Evolutionary conservation across 2,797 vertebrate genomes (phyloP), one percentile per base, ranked within the genome.

Genomic region (Leptatherina wallacei): DNA sequence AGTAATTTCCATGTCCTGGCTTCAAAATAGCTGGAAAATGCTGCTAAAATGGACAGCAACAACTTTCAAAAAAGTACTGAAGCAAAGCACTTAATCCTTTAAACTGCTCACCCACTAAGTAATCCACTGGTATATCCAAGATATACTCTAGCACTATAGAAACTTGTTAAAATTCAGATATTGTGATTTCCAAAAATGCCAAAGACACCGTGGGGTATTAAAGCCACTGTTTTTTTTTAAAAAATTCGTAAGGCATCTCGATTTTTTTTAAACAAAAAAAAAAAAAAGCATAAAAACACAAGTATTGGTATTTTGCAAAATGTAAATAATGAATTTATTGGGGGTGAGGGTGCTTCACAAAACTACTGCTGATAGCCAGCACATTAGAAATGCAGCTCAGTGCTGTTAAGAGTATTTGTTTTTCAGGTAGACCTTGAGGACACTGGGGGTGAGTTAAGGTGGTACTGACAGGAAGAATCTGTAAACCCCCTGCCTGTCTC

Each of bases 341-440:
- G 12, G 14, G 42, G 18, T 20, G 20, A 2, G 16, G 18, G 20
- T 47, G 42, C 12, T 75, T 65, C 18, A 54, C 30, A 2, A 55
- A 56, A 61, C 12, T 1, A 13, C 51, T 27, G 3, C 29, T 29
- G 14, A 13, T 51, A 29, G 1, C 3, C 24, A 14, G 61, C 12
- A 56, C 32, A 69, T 29, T 30, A 32, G 61, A 32, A 61, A 54
- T 61, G 16, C 24, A 63, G 56, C 33, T 62, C 30, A 24, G 54
- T 52, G 27, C 29, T 29, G 20, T 22, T 8, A 20, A 51, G 24
- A 56, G 56, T 27, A 2, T 54, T 38, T 38, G 22, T 55, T 52
- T 63, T 44, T 30, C 30, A 42, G 12, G 3, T 32, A 22, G 42
- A 66, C 40, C 33, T 40, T 44, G 20, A 14, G 35, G 40, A 65